Percentiles rank a stretch among this genome's conserved stretches.
Conservation (phyloP, 2,113 vertebrate species). For the Cynopterus brachyotis region DNA sequence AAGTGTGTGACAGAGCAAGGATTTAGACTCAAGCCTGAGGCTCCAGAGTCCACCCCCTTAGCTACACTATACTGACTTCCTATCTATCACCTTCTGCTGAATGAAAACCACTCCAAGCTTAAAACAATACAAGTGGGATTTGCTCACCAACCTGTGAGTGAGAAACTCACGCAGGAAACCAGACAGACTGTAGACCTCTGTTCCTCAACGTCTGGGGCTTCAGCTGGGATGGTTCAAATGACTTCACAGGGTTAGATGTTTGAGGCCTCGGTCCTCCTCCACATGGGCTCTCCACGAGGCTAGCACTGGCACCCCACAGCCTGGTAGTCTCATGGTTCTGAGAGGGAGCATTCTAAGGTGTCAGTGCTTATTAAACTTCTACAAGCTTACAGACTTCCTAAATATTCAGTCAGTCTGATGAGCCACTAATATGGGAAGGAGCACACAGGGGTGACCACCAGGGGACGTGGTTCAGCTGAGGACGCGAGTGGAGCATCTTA, state of each 20-base stretch:
- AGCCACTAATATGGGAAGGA: background rate
- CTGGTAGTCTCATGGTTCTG: background rate
- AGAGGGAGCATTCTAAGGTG: background rate
- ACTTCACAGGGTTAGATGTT: background rate
- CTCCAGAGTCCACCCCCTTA: background rate
- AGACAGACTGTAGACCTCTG: background rate
- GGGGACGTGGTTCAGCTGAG: background rate
- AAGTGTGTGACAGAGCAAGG: background rate
- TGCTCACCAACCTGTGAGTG: background rate
- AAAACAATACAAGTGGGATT: background rate
- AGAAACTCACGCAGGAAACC: background rate
- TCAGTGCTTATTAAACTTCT: background rate
- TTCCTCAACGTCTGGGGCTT: background rate
- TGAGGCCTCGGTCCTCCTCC: background rate
- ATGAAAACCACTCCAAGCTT: background rate
- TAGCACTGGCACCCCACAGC: background rate
- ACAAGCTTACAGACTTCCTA: background rate
- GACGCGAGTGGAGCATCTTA: background rate
- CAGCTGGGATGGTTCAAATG: background rate
- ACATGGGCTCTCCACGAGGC: background rate
- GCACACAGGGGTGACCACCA: background rate
- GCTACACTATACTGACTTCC: background rate
- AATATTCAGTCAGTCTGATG: background rate
- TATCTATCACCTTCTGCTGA: background rate
- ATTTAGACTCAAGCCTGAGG: background rate